These are phyloP conservation scores for Apamea anceps DNA, from an alignment of 2,888 invertebrate genomes.

Conservation along the genomic window DNA sequence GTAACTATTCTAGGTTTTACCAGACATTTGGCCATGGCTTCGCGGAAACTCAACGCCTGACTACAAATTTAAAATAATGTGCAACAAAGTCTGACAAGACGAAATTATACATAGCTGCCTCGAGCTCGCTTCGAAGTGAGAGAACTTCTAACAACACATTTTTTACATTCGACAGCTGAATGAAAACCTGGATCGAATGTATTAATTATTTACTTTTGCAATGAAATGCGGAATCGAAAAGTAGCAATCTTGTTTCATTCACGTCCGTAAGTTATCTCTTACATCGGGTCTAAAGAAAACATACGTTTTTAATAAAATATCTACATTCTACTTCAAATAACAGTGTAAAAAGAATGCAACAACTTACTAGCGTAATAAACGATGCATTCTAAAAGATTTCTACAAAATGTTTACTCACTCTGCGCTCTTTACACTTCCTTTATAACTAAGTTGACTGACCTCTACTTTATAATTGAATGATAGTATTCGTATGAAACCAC, in stretches of 20 bases:
- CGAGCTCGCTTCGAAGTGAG: slow-evolving; percentile 32
- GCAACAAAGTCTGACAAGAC: slow-evolving; percentile 40
- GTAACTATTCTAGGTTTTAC: slow-evolving; percentile 35
- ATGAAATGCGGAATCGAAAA: slow-evolving; percentile 19
- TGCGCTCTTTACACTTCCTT: slow-evolving; percentile 53
- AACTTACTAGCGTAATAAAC: slow-evolving; percentile 47
- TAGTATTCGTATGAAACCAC: slow-evolving; percentile 55
- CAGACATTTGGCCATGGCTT: slow-evolving; percentile 32
- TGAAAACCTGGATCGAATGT: slow-evolving; percentile 30
- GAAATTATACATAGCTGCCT: slow-evolving; percentile 28
- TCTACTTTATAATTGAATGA: slow-evolving; percentile 52
- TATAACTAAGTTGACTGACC: slow-evolving; percentile 59
- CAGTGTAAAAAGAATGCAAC: slow-evolving; percentile 9
- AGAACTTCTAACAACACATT: slow-evolving; percentile 27
- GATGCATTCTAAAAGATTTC: slow-evolving; percentile 41
- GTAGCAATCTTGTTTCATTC: slow-evolving; percentile 4
- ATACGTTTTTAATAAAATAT: neutral
- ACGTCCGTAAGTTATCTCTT: neutral
- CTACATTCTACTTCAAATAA: slow-evolving; percentile 28
- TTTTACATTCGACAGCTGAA: slow-evolving; percentile 31
- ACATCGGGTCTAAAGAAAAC: neutral
- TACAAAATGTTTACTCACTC: slow-evolving; percentile 58
- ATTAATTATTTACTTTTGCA: slow-evolving; percentile 46
- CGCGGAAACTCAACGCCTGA: slow-evolving; percentile 25
- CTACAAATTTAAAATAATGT: slow-evolving; percentile 47